These are phyloP conservation scores for Ptychochromis oligacanthus DNA, from an alignment of 2,113 vertebrate genomes.

Conservation along the genomic window DNA sequence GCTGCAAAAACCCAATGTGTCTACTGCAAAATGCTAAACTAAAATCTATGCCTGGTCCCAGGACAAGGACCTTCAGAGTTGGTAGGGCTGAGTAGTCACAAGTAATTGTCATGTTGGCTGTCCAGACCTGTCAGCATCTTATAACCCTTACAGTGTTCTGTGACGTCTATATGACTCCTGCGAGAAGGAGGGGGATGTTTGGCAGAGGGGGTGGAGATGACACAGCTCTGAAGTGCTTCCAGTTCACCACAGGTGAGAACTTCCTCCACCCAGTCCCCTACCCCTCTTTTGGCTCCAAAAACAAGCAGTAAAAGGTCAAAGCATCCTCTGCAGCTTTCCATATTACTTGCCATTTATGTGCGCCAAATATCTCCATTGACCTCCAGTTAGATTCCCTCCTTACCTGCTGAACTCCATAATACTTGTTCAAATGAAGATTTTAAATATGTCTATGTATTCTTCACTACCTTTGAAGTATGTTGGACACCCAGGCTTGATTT, in stretches of 20 bases:
- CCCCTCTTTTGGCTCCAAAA: conserved; percentile 52
- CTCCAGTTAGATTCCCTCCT: conserved; percentile 36
- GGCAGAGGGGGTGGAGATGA: conserved; percentile 5
- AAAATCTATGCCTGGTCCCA: neutral
- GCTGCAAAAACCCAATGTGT: neutral
- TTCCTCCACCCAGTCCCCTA: conserved; percentile 43
- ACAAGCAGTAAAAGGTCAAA: conserved; percentile 68
- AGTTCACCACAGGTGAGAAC: conserved; percentile 36
- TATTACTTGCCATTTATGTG: conserved; percentile 62
- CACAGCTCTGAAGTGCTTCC: conserved; percentile 37
- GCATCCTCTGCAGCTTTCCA: conserved; percentile 44
- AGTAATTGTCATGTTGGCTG: conserved; percentile 27
- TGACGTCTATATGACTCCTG: conserved; percentile 14
- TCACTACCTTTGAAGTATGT: neutral
- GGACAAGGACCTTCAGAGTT: neutral
- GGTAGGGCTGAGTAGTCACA: neutral
- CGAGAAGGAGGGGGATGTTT: conserved; percentile 5
- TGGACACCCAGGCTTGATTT: neutral
- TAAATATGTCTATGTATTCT: neutral
- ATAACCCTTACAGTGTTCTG: neutral
- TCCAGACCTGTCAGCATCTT: conserved; percentile 18
- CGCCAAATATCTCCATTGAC: conserved; percentile 64
- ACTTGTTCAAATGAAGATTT: conserved; percentile 21
- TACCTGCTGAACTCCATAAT: neutral
- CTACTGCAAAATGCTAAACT: neutral